These are phyloP conservation scores for Campaea margaritaria DNA, from an alignment of 2,888 invertebrate genomes.

Conservation along the genomic window DNA sequence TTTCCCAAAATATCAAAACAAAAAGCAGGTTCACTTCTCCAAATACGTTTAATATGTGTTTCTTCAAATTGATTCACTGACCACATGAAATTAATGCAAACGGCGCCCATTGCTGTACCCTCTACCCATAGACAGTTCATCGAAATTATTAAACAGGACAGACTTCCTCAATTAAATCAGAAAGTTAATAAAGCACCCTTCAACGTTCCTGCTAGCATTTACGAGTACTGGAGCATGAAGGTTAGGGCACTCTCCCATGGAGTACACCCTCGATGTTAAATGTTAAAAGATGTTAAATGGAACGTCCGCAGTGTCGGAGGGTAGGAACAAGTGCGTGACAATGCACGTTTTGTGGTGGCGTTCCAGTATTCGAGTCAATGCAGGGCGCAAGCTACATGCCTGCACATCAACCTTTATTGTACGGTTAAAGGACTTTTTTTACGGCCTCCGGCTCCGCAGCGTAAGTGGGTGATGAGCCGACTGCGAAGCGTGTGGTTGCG, in stretches of 20 bases:
- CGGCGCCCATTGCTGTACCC: conserved; percentile 18
- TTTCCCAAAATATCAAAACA: too few species aligned
- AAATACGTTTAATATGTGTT: neutral
- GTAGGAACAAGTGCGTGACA: conserved; percentile 54
- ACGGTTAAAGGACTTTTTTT: too few species aligned
- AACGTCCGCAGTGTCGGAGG: conserved; percentile 49
- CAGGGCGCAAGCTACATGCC: neutral
- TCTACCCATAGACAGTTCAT: conserved; percentile 24
- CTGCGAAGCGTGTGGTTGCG: too few species aligned
- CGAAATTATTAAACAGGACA: conserved; percentile 42
- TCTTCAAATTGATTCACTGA: neutral
- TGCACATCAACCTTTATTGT: neutral
- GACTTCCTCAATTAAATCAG: conserved; percentile 69
- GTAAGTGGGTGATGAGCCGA: too few species aligned
- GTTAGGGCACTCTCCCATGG: conserved; percentile 60
- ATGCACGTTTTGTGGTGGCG: conserved; percentile 25
- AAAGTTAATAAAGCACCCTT: conserved; percentile 58
- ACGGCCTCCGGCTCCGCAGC: too few species aligned
- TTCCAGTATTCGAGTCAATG: neutral
- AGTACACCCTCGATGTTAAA: conserved; percentile 42
- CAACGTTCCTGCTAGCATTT: conserved; percentile 42
- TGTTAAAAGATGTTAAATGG: conserved; percentile 46
- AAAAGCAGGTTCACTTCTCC: too few species aligned
- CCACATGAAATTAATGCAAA: conserved; percentile 15
- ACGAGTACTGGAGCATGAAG: conserved; percentile 57